Percentiles rank a stretch among this genome's conserved stretches.
phyloP scores from a whole-genome alignment of 1,140 invertebrate genomes.

The Babylonia areolata region DNA sequence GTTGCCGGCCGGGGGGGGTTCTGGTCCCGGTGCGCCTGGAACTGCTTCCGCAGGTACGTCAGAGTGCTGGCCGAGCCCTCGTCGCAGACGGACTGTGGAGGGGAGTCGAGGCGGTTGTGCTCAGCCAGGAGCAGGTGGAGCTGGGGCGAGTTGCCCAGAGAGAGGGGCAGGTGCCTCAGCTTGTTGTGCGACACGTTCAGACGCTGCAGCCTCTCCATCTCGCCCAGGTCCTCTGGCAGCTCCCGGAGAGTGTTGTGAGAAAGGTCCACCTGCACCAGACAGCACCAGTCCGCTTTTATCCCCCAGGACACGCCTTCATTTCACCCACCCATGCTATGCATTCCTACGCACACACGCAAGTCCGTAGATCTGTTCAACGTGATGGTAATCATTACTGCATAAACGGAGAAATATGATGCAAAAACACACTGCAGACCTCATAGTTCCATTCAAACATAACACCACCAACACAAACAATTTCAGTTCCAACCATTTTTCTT shows the following conservation, averaged over 20 bases:
- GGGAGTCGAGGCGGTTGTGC: conserved; percentile 67
- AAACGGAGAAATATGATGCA: too few species aligned
- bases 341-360: too few species aligned
- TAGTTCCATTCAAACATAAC: too few species aligned
- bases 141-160: conserved; percentile 64
- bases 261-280: conserved; percentile 66
- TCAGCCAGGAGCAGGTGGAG: conserved; percentile 68
- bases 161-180: conserved; percentile 67
- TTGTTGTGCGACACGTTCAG: conserved; percentile 74
- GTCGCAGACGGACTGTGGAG: conserved; percentile 71
- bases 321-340: too few species aligned
- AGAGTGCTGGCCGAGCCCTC: conserved; percentile 70
- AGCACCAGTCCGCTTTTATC: too few species aligned
- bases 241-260: conserved; percentile 71
- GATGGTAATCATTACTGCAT: too few species aligned
- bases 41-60: conserved; percentile 67
- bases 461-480: too few species aligned
- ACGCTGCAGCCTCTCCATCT: conserved; percentile 69
- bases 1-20: conserved; percentile 40
- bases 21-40: conserved; percentile 40
- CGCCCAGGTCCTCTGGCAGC: conserved; percentile 69
- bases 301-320: too few species aligned
- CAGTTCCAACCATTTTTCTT: too few species aligned
- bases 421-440: too few species aligned
- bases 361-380: too few species aligned